These are phyloP conservation scores for Zaprionus ornatus DNA, from an alignment of 1,140 invertebrate species.

Conservation along the genomic window DNA sequence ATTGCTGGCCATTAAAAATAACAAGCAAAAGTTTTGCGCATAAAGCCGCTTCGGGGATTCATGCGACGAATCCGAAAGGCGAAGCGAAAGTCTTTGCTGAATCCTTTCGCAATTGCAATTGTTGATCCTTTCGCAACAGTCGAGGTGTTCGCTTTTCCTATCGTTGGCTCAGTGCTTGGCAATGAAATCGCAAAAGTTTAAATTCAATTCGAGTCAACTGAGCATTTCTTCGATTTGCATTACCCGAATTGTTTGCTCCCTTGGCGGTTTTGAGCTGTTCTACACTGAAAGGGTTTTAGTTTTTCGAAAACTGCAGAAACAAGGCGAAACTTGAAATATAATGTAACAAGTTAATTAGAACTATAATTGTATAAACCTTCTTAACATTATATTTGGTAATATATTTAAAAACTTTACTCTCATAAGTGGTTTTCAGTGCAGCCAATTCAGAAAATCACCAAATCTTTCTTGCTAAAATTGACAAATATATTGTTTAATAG, in stretches of 20 bases:
- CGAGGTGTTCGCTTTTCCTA: conserved; percentile 50
- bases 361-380: too few relatives aligned
- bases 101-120: conserved; percentile 82
- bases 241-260: neutral
- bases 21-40: conserved; percentile 82
- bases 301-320: neutral
- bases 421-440: too few relatives aligned
- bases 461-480: too few relatives aligned
- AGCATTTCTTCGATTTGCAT: conserved; percentile 45
- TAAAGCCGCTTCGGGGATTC: conserved; percentile 82
- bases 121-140: conserved; percentile 76
- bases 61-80: conserved; percentile 69
- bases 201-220: conserved; percentile 61
- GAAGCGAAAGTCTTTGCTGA: conserved; percentile 67
- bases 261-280: neutral
- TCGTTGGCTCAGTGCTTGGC: conserved; percentile 48
- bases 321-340: neutral
- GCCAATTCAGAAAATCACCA: too few relatives aligned
- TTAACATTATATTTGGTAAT: too few relatives aligned
- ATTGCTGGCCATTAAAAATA: conserved; percentile 80
- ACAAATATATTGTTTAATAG: too few relatives aligned
- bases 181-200: conserved; percentile 73
- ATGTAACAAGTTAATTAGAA: too few relatives aligned
- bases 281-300: neutral
- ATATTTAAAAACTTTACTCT: too few relatives aligned